Evolutionary conservation across 2,113 vertebrate species (phyloP), one percentile per base, ranked within the genome.

Genomic region (Anseranas semipalmata): DNA sequence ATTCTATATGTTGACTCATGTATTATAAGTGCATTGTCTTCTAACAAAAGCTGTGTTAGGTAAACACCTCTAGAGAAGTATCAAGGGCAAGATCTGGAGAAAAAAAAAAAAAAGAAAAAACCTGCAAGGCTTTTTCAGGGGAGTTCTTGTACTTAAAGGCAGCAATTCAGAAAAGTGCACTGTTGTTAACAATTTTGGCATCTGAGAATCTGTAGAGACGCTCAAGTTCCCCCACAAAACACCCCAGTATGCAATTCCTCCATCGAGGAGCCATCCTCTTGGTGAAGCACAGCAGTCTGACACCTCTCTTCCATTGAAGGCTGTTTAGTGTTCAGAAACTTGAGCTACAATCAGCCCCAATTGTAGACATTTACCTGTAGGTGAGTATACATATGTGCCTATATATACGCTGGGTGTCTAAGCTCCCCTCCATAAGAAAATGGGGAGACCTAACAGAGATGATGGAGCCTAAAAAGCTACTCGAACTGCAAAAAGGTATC

Each of bases 401-500:
- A 20, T 18, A 2, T 15, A 39, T 8, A 28, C 9, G 19, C 0
- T 62, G 1, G 12, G 37, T 12, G 15, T 21, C 59, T 12, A 60
- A 13, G 22, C 14, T 20, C 10, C 27, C 15, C 5, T n/a, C 8
- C 1, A 0, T 0, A 18, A 18, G 55, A 56, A 43, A 13, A 39
- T 2, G 4, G 45, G 12, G 12, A 16, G 27, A 63, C 22, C 32
- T 9, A 24, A 39, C 18, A 4, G 10, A 21, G 21, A 5, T 2
- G 14, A 21, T 4, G 12, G 48, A 76, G 14, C 21, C 33, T 20
- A 16, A 27, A 52, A 12, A 39, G 27, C 35, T 52, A 3, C 50
- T 50, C 35, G 20, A 56, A 2, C 12, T 5, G 43, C 18, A 35
- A 15, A 43, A 63, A 3, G 16, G 10, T 0, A 7, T 32, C 48